Evolutionary conservation across 1,140 invertebrate genomes (phyloP).

Genomic region (Drosophila tani): DNA sequence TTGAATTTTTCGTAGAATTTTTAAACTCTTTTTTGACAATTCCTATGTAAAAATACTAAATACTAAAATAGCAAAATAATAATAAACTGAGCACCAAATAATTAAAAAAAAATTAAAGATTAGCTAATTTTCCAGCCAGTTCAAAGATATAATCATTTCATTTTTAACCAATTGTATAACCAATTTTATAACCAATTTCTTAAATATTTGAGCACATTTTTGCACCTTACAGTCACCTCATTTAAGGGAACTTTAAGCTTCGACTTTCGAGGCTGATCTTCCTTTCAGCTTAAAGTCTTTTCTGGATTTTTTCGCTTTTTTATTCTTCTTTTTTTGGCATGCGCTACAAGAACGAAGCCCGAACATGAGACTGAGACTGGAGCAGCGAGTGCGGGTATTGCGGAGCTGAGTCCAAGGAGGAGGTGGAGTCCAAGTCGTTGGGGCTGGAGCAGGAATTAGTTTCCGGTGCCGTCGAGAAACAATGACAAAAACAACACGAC

Average conservation of each 20-base stretch:
- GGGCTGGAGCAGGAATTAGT: conserved; percentile 74
- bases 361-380: conserved; percentile 46
- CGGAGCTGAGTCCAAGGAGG: conserved; percentile 24
- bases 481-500: conserved; percentile 74
- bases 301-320: conserved; percentile 40
- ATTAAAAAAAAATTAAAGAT: background rate
- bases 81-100: background rate
- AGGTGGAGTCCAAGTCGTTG: conserved; percentile 55
- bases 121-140: no score
- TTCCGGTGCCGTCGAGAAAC: conserved; percentile 84
- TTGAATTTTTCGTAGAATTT: no score
- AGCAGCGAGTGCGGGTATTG: conserved; percentile 12
- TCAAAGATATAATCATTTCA: no score
- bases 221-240: background rate
- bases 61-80: background rate
- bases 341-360: conserved; percentile 54
- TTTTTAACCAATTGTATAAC: no score
- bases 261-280: background rate
- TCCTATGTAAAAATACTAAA: background rate
- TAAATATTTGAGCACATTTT: no score
- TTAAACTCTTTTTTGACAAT: no score
- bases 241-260: conserved; percentile 5
- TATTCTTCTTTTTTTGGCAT: conserved; percentile 75
- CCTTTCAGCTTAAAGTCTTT: conserved; percentile 29
- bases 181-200: background rate